Evolutionary conservation across 2,888 invertebrate species (phyloP), one percentile per base, ranked within the genome.

Genomic region (Drosophila prolongata): DNA sequence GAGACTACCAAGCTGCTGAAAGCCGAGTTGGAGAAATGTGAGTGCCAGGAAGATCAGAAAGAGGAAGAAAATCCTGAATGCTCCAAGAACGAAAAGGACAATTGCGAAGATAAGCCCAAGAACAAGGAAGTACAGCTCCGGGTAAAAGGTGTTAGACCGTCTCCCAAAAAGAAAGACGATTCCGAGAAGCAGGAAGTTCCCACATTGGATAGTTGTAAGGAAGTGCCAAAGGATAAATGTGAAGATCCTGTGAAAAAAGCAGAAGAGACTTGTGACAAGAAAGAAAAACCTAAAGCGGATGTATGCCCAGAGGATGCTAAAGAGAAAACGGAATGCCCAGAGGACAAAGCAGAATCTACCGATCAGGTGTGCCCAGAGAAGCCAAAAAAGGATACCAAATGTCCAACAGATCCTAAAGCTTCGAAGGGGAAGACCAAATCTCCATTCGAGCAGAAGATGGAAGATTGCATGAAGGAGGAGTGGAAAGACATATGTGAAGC

Each of bases 381-480:
- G 10, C 1, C 16, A 6, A 42, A 42, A n/a, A 13, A 34, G 30
- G 16, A 42, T 16, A 5, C 1, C 8, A 6, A 47, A 30, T 6
- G 5, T 30, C 14, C 10, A 10, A 42, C n/a, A 6, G 16, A 54
- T 8, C 4, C 16, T 4, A 42, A 14, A 16, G 24, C 0, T 16
- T 16, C 53, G 5, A 27, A 13, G 5, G 3, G 9, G 8, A 30
- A 30, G 30, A 30, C 30, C 1, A 44, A 8, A 1, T 27, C 42
- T 0, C 8, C 3, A 13, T 71, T 35, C 19, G 11, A 13, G 0
- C 1, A 53, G 6, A 71, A 57, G 11, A 10, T 71, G 35, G 49
- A 64, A 0, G 1, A 38, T n/a, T 73, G 74, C 10, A 9, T 64
- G 0, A 14, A 10, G 9, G 2, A 11, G 0, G 53, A 57, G 19